Base-by-base conservation (phyloP, 2,888 invertebrate genomes). In the Cheilosia vernalis region DNA sequence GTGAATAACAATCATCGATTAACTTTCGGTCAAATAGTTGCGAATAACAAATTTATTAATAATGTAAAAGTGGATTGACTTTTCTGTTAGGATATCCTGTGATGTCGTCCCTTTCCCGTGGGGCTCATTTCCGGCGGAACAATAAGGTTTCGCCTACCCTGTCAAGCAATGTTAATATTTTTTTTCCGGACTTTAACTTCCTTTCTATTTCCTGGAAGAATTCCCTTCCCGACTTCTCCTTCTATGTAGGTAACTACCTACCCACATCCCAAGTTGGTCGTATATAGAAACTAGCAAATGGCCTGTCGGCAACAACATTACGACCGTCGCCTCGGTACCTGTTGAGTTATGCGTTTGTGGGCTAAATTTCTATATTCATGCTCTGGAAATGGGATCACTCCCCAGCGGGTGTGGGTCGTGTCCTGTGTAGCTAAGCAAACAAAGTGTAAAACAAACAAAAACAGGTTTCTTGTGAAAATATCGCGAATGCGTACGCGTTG, bases 61-160 rank as follows among this genome's bases (percentile, higher is more conserved):
- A 77, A 80, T 72, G 55, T 60, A 76, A 27, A 69, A 56, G 56
- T 64, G 37, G 42, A 73, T 51, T 66, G 60, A 79, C 58, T 40
- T 64, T 53, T 24, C 27, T 40, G 5, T 40, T 40, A 17, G 44
- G 44, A 44, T 40, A 61, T 51, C 15, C 53, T 42, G 53, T 21
- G 10, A 10, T 67, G 66, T 66, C 13, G 13, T 55, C 61, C 51
- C 72, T 30, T 53, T 60, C 80, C 84, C 74, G 64, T 67, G 77
- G 76, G 70, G 77, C 72, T 85, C 76, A 85, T 77, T 85, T 85
- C 81, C 81, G 85, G 47, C 85, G 85, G 81, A 85, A 85, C 81
- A 85, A 85, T 81, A 85, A 81, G 76, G 85, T 81, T 85, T 77
- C 64, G 76, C 76, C 72, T 85, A 60, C 63, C 67, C 77, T 72